Conservation (phyloP, 2,113 vertebrate species). For the Poeciliopsis turrubarensis region DNA sequence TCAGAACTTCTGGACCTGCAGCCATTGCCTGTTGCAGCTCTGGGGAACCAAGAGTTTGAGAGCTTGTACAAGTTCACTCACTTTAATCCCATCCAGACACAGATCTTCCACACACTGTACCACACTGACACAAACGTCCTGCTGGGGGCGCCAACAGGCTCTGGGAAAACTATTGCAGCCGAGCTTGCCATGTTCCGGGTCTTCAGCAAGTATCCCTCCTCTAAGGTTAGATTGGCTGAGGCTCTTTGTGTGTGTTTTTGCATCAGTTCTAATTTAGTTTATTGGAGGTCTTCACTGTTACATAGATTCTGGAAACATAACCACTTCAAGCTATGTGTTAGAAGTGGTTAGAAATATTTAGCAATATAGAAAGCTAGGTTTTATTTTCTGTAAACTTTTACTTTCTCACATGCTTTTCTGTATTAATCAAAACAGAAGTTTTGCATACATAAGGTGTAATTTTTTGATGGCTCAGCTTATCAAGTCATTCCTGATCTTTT, state of each 20-base stretch:
- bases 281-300: background rate
- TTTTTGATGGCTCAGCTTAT: no score
- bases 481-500: no score
- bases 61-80: constrained; percentile 94
- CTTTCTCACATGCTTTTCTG: background rate
- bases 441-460: no score
- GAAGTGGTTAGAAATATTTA: no score
- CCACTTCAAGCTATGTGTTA: background rate
- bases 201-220: constrained; percentile 91
- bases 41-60: constrained; percentile 88
- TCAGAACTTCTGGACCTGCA: constrained; percentile 96
- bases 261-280: background rate
- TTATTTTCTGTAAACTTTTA: background rate
- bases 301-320: background rate
- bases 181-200: constrained; percentile 97
- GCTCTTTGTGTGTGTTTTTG: background rate
- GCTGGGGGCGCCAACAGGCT: constrained; percentile 96
- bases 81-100: constrained; percentile 98
- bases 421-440: no score
- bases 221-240: constrained; percentile 83
- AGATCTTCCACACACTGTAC: constrained; percentile 97
- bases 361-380: no score
- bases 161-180: constrained; percentile 96
- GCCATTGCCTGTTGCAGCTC: constrained; percentile 88
- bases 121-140: constrained; percentile 96